phyloP scores from a whole-genome alignment of 2,797 vertebrate species.

The Argentina silus region DNA sequence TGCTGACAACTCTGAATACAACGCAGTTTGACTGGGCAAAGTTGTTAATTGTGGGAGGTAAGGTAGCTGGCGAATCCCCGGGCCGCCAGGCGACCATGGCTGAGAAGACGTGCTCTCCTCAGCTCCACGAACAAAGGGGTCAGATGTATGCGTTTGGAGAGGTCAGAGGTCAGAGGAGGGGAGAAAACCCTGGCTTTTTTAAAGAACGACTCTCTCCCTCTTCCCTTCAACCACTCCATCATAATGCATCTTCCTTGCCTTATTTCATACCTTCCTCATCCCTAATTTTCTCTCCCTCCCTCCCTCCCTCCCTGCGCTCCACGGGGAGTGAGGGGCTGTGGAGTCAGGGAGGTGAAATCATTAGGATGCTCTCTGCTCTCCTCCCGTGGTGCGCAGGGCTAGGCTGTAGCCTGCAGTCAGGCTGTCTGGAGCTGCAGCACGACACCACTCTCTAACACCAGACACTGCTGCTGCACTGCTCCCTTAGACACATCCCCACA shows the following conservation, averaged over 20 bases:
- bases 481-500: too few relatives aligned
- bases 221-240: background rate
- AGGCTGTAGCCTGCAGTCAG: background rate
- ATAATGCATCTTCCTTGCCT: background rate
- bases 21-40: constrained; percentile 54
- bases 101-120: background rate
- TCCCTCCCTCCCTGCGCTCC: background rate
- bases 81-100: too few relatives aligned
- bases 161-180: background rate
- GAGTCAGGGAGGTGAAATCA: constrained; percentile 13
- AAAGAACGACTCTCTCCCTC: constrained; percentile 4
- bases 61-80: background rate
- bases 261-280: background rate
- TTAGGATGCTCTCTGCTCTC: constrained; percentile 13
- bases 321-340: background rate
- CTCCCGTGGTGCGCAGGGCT: constrained; percentile 3
- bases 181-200: constrained; percentile 8
- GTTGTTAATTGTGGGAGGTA: constrained; percentile 41
- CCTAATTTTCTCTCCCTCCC: background rate
- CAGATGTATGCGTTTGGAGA: constrained; percentile 23
- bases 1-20: constrained; percentile 50
- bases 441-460: background rate
- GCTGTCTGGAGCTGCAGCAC: background rate
- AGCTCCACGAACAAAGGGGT: constrained; percentile 26
- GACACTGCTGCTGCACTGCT: background rate